Conservation (phyloP, 1,140 invertebrate genomes). For the Bombus affinis region DNA sequence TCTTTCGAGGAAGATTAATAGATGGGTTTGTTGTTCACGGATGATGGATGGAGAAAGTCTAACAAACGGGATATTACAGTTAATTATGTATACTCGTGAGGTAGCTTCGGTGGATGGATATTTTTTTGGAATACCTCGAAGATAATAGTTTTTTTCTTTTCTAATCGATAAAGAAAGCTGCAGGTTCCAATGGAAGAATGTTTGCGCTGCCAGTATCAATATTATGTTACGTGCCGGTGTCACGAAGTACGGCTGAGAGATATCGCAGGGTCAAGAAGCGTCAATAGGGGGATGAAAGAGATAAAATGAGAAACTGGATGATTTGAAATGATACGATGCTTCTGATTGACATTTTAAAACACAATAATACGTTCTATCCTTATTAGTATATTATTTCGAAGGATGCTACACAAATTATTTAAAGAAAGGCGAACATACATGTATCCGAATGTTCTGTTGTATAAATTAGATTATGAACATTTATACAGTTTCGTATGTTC, state of each 20-base stretch:
- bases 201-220: background rate
- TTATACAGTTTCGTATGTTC: too few relatives aligned
- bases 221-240: background rate
- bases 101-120: background rate
- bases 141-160: background rate
- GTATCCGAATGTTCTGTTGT: too few relatives aligned
- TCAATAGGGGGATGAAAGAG: background rate
- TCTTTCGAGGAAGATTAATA: conserved; percentile 1
- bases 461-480: too few relatives aligned
- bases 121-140: background rate
- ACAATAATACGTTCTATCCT: background rate
- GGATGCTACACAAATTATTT: too few relatives aligned
- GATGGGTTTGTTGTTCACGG: background rate
- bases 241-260: background rate
- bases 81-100: background rate
- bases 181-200: background rate
- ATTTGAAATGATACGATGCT: background rate
- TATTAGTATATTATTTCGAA: too few relatives aligned
- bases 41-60: background rate
- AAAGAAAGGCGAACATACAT: too few relatives aligned
- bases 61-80: background rate
- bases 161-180: background rate
- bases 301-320: background rate
- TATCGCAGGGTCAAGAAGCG: background rate
- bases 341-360: background rate